Percentiles rank a stretch among this genome's conserved stretches.
Conservation (phyloP, 2,888 invertebrate genomes). For the Xanthia togata region DNA sequence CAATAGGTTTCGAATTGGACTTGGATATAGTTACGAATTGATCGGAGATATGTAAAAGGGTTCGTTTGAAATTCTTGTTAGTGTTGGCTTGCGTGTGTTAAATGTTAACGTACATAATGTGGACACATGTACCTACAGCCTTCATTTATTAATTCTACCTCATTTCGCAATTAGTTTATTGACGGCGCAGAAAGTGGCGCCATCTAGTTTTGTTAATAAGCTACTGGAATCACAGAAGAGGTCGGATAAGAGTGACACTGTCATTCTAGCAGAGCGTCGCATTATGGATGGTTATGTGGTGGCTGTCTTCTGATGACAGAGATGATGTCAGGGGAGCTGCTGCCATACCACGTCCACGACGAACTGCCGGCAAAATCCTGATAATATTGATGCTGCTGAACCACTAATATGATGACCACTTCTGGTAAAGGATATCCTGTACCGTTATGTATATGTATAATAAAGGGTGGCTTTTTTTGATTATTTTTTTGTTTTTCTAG, state of each 20-base stretch:
- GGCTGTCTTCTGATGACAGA: too few species aligned
- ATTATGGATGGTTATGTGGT: neutral
- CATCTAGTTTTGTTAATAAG: neutral
- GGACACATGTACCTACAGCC: neutral
- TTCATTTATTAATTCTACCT: neutral
- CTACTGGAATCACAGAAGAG: neutral
- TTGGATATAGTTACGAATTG: constrained; percentile 52
- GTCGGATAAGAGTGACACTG: neutral
- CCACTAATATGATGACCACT: neutral
- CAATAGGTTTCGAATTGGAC: constrained; percentile 60
- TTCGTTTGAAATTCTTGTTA: constrained; percentile 44
- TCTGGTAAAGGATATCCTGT: neutral
- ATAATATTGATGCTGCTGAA: neutral
- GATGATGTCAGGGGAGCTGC: neutral
- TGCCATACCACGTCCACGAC: neutral
- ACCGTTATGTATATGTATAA: neutral
- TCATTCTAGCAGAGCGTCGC: neutral
- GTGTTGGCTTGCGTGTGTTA: constrained; percentile 34
- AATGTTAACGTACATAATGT: constrained; percentile 19
- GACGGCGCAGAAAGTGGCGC: neutral
- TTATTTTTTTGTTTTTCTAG: neutral
- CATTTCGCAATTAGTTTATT: neutral
- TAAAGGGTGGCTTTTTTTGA: neutral
- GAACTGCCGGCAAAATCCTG: accelerated
- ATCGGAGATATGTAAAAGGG: constrained; percentile 57